A percentile compares a stretch with the other conserved stretches of the same genome.
Conservation (phyloP, 2,113 vertebrate genomes). For the Anas platyrhynchos region DNA sequence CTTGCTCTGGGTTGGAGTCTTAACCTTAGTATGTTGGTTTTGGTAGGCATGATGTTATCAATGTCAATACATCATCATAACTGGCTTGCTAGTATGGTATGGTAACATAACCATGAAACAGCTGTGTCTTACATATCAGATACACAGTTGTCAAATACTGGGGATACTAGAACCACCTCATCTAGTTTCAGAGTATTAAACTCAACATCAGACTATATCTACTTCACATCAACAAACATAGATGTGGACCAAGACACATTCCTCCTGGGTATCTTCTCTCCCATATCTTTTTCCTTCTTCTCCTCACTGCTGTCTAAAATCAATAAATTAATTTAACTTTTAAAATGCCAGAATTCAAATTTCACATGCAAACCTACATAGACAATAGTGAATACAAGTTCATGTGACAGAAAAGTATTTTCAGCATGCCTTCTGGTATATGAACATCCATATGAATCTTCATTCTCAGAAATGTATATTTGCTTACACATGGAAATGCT, state of each 20-base stretch:
- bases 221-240: fast-evolving
- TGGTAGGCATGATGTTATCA: neutral
- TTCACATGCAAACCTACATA: too few species aligned
- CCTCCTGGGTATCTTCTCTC: neutral
- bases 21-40: neutral
- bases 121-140: neutral
- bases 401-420: too few species aligned
- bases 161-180: neutral
- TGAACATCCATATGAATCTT: too few species aligned
- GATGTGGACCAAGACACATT: neutral
- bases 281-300: neutral
- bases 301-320: neutral
- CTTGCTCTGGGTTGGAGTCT: neutral
- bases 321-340: neutral
- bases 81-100: neutral
- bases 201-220: neutral
- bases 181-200: neutral
- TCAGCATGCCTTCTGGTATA: too few species aligned
- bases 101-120: neutral
- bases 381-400: too few species aligned
- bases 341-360: too few species aligned
- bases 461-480: too few species aligned
- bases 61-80: neutral
- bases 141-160: neutral
- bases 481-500: too few species aligned